Conservation (phyloP, 2,797 vertebrate species). For the Anableps anableps region DNA sequence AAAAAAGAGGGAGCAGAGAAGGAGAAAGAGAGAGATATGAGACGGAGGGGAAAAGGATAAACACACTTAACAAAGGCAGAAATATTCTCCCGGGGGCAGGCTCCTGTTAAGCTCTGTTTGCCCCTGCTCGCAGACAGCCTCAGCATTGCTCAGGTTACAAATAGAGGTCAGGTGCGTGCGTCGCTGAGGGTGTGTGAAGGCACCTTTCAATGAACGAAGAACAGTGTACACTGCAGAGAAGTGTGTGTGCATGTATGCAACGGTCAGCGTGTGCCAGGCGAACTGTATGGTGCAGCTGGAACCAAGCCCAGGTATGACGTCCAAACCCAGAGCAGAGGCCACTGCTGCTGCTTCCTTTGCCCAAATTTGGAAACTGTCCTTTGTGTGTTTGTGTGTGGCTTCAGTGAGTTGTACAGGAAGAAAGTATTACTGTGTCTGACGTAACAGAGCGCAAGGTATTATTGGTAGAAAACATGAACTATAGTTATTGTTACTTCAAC, state of each 20-base stretch:
- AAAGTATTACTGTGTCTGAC: not conserved
- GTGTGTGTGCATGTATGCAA: conserved; percentile 44
- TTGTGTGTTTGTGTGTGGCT: conserved; percentile 8
- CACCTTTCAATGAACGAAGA: conserved; percentile 51
- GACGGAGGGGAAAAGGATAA: conserved; percentile 52
- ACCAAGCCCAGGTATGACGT: conserved; percentile 69
- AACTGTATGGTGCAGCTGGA: conserved; percentile 80
- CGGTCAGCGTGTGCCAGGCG: conserved; percentile 65
- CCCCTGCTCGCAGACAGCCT: conserved; percentile 67
- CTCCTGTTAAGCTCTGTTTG: conserved; percentile 73
- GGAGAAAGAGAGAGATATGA: conserved; percentile 35
- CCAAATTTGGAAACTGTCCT: conserved; percentile 30
- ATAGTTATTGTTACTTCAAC: not conserved
- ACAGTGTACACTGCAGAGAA: conserved; percentile 45
- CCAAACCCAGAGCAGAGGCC: conserved; percentile 65
- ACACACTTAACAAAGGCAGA: conserved; percentile 76
- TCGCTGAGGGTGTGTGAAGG: conserved; percentile 54
- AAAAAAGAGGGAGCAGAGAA: conserved; percentile 39
- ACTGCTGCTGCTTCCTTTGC: conserved; percentile 54
- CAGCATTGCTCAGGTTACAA: conserved; percentile 75
- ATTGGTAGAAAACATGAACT: not conserved
- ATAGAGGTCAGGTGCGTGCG: conserved; percentile 67
- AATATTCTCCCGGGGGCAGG: conserved; percentile 66
- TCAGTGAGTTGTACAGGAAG: conserved; percentile 21
- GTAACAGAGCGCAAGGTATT: not conserved